A percentile compares a stretch with the other conserved stretches of the same genome.
Evolutionary conservation across 2,888 invertebrate species (phyloP).

Genomic region (Chrysotoxum bicinctum): DNA sequence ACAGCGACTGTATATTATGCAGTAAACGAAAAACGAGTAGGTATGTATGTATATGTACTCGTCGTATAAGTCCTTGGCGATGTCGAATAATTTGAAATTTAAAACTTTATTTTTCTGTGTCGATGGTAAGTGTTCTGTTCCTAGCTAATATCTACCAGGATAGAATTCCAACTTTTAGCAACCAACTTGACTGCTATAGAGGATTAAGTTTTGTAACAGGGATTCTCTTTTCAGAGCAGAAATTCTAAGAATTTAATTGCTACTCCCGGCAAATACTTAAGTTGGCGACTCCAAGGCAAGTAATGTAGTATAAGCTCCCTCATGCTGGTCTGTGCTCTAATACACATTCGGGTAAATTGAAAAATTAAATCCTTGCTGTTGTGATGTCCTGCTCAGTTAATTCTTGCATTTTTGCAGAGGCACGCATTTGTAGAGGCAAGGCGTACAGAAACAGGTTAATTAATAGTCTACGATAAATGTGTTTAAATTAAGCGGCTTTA

Average conservation of each 20-base stretch:
- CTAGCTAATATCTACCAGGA: background rate
- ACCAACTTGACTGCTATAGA: conserved; percentile 7
- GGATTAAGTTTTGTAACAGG: conserved; percentile 64
- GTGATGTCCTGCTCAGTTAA: conserved; percentile 65
- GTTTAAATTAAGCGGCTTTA: conserved; percentile 59
- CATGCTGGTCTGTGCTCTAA: background rate
- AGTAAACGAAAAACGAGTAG: background rate
- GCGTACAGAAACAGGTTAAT: conserved; percentile 46
- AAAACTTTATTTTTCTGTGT: conserved; percentile 27
- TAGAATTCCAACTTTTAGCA: background rate
- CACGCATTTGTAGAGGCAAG: background rate
- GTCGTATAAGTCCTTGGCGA: background rate
- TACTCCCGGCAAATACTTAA: conserved; percentile 56
- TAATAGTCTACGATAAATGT: conserved; percentile 70
- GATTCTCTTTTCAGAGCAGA: conserved; percentile 32
- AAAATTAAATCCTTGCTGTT: conserved; percentile 64
- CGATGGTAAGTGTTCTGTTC: conserved; percentile 31
- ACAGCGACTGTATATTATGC: background rate
- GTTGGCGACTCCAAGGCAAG: conserved; percentile 5
- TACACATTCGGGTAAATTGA: conserved; percentile 59
- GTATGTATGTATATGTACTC: background rate
- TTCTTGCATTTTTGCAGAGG: conserved; percentile 41
- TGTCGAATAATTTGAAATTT: conserved; percentile 41
- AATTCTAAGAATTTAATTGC: conserved; percentile 69
- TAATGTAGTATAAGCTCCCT: background rate